phyloP scores from a whole-genome alignment of 2,797 vertebrate genomes.

The Muscicapa striata region DNA sequence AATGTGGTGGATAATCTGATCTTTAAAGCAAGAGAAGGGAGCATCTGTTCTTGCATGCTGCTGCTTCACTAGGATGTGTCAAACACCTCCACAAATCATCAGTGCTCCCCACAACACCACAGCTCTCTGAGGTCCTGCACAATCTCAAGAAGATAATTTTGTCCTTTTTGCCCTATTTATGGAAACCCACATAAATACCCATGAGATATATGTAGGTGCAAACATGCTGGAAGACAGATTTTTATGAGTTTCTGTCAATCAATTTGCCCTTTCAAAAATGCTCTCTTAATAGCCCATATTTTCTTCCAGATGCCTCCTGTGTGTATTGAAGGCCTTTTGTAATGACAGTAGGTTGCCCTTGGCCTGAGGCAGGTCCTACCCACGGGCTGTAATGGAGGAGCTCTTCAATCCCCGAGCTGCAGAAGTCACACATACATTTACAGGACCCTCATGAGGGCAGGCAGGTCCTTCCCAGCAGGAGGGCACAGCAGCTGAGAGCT shows the following conservation, averaged over 20 bases:
- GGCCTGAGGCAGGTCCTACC: background rate
- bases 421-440: background rate
- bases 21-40: constrained; percentile 74
- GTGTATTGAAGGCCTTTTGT: background rate
- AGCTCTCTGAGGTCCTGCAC: background rate
- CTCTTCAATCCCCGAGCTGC: background rate
- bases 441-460: background rate
- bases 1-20: constrained; percentile 88
- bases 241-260: background rate
- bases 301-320: background rate
- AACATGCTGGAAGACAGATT: background rate
- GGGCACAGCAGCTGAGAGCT: background rate
- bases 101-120: background rate
- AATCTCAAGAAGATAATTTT: background rate
- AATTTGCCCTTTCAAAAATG: background rate
- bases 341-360: background rate
- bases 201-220: background rate
- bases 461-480: background rate
- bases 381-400: background rate
- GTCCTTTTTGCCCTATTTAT: background rate
- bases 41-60: background rate
- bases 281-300: background rate
- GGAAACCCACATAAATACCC: background rate
- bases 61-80: background rate
- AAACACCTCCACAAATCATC: background rate